phyloP scores from a whole-genome alignment of 2,113 vertebrate species.

The Gambusia affinis region DNA sequence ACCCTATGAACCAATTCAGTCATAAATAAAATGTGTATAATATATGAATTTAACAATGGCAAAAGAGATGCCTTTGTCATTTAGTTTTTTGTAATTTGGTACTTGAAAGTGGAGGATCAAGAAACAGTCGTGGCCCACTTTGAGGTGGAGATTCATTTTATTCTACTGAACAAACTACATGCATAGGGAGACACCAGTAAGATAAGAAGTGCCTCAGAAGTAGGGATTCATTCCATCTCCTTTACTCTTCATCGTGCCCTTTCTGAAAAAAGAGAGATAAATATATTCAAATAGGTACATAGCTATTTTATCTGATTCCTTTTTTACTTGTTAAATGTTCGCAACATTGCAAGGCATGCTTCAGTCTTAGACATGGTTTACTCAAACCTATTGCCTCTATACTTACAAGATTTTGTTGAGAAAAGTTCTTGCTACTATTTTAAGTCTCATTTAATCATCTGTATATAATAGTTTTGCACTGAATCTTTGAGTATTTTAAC shows the following conservation, averaged over 20 bases:
- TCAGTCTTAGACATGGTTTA: not conserved
- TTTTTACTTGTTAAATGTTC: not conserved
- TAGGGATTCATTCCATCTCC: not conserved
- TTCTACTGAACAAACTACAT: conserved; percentile 61
- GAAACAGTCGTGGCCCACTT: conserved; percentile 12
- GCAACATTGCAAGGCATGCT: not conserved
- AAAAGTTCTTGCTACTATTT: not conserved
- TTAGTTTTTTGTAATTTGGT: no score
- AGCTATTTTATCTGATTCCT: not conserved
- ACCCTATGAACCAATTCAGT: no score
- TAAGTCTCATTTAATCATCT: no score
- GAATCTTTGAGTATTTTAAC: not conserved
- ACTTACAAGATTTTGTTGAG: not conserved
- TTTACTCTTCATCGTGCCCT: conserved; percentile 75
- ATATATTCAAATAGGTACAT: not conserved
- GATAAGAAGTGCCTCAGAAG: conserved; percentile 42
- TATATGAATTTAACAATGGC: no score
- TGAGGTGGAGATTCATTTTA: conserved; percentile 59
- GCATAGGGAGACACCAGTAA: conserved; percentile 58
- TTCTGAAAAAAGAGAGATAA: conserved; percentile 65
- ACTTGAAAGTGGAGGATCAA: not conserved
- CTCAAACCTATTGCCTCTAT: not conserved
- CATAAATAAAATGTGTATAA: no score
- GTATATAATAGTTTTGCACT: not conserved
- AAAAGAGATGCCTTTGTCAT: no score